Percentiles rank a stretch among this genome's conserved stretches.
phyloP scores from a whole-genome alignment of 2,113 vertebrate genomes.

The Trachemys scripta region DNA sequence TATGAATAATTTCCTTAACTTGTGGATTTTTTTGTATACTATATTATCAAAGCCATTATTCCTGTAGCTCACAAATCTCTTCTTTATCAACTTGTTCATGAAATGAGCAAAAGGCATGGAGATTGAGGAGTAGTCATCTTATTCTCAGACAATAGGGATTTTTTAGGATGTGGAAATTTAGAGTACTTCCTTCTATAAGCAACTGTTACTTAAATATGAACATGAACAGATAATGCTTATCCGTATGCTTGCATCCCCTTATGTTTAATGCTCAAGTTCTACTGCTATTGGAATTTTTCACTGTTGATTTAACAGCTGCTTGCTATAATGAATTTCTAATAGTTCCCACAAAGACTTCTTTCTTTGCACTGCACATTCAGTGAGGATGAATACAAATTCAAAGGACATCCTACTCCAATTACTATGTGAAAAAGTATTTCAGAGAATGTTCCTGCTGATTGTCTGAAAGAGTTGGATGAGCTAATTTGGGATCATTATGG shows the following conservation, averaged over 20 bases:
- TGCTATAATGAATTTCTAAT: not conserved
- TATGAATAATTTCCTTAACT: not conserved
- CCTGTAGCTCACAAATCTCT: not conserved
- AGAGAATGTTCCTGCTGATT: not conserved
- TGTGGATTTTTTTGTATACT: not conserved
- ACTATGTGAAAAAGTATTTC: not conserved
- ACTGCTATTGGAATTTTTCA: not conserved
- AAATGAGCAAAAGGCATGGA: not conserved
- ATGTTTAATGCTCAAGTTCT: not conserved
- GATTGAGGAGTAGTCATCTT: not conserved
- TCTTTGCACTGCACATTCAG: not conserved
- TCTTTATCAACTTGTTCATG: rapidly evolving
- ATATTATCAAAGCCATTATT: not conserved
- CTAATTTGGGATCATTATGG: not conserved
- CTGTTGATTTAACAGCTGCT: not conserved
- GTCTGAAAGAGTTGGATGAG: not conserved
- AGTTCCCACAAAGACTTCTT: not conserved
- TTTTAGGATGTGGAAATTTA: not conserved
- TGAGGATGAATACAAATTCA: not conserved
- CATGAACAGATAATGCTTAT: not conserved
- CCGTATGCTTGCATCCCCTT: not conserved
- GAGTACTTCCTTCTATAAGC: not conserved
- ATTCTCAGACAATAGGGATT: not conserved
- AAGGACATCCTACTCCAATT: not conserved
- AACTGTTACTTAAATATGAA: not conserved